phyloP scores from a whole-genome alignment of 2,888 invertebrate species.

The Chydorus sphaericus region DNA sequence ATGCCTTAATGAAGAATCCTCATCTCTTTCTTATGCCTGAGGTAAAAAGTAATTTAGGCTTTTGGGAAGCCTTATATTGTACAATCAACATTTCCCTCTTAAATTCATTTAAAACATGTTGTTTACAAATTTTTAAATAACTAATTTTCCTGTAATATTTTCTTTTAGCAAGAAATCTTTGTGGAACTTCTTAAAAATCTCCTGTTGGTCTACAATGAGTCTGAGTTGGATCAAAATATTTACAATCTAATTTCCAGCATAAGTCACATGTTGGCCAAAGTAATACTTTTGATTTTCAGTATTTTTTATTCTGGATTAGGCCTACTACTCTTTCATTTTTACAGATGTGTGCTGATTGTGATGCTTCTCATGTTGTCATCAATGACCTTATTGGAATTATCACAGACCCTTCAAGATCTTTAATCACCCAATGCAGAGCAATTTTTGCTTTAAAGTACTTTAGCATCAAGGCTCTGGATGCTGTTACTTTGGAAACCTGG shows the following conservation, averaged over 20 bases:
- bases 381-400: not conserved
- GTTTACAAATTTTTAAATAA: too few species aligned
- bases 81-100: too few species aligned
- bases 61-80: not conserved
- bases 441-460: not conserved
- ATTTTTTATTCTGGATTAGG: not conserved
- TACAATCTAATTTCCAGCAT: not conserved
- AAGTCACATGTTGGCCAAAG: not conserved
- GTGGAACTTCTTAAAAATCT: not conserved
- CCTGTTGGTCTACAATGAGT: not conserved
- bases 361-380: not conserved
- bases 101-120: too few species aligned
- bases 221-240: not conserved
- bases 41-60: not conserved
- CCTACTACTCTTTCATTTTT: not conserved
- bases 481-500: not conserved
- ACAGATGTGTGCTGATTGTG: not conserved
- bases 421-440: not conserved
- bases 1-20: slow-evolving; percentile 4
- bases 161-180: not conserved
- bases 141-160: not conserved
- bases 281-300: not conserved
- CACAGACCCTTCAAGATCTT: not conserved
- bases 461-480: not conserved
- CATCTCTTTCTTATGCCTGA: slow-evolving; percentile 2